A percentile compares a stretch with the other conserved stretches of the same genome.
These are phyloP conservation scores for Anoplopoma fimbria DNA, from an alignment of 2,113 vertebrate genomes.

Conservation along the genomic window DNA sequence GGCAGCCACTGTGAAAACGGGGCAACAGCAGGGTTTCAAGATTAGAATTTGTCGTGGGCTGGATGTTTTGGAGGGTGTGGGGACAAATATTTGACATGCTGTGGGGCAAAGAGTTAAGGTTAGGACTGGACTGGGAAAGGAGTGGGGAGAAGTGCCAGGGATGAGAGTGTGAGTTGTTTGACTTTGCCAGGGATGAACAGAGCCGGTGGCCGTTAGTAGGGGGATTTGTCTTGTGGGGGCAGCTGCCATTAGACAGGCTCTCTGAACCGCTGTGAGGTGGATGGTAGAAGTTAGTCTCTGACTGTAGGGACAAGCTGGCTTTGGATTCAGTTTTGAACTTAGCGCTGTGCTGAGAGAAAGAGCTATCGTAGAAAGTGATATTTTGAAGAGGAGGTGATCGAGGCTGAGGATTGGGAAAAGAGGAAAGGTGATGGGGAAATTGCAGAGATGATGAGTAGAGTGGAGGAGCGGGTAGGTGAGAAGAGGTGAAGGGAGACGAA, in stretches of 20 bases:
- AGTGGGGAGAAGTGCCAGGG: constrained; percentile 23
- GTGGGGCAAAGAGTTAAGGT: constrained; percentile 36
- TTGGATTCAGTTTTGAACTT: constrained; percentile 23
- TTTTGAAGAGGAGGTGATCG: constrained; percentile 20
- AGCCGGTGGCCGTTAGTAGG: constrained; percentile 26
- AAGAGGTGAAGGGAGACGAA: constrained; percentile 47
- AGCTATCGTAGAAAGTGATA: background rate
- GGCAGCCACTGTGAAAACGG: constrained; percentile 47
- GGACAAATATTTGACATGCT: constrained; percentile 31
- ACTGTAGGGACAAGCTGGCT: background rate
- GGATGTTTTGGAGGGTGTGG: constrained; percentile 39
- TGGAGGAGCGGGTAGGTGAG: constrained; percentile 45
- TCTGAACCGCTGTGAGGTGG: constrained; percentile 31
- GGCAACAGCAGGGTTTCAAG: constrained; percentile 23
- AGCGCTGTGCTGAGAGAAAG: constrained; percentile 31
- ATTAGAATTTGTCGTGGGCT: constrained; percentile 43
- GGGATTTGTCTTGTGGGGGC: constrained; percentile 42
- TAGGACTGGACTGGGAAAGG: constrained; percentile 46
- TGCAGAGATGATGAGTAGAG: constrained; percentile 48
- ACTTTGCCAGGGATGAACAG: constrained; percentile 29
- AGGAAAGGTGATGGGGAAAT: constrained; percentile 41
- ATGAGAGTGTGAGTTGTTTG: constrained; percentile 35
- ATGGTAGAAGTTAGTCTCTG: constrained; percentile 21
- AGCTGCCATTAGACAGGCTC: constrained; percentile 52
- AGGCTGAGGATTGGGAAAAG: constrained; percentile 20